These are phyloP conservation scores for Lumbricus terrestris DNA, from an alignment of 2,888 invertebrate species.

Conservation along the genomic window DNA sequence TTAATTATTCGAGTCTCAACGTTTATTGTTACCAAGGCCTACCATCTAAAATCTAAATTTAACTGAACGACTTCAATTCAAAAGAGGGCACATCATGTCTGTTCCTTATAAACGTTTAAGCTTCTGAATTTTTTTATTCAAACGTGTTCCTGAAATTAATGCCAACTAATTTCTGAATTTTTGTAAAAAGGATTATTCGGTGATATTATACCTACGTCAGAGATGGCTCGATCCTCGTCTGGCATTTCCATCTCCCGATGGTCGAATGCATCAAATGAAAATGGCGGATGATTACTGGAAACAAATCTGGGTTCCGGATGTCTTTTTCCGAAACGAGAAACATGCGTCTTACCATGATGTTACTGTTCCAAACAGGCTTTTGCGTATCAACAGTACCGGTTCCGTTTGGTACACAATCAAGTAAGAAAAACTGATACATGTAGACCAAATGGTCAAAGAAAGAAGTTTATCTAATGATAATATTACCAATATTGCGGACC, in stretches of 20 bases:
- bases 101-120: too few relatives aligned
- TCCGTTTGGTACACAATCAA: slow-evolving; percentile 37
- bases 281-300: slow-evolving; percentile 27
- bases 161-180: background rate
- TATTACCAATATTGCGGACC: too few relatives aligned
- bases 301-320: slow-evolving; percentile 42
- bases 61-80: too few relatives aligned
- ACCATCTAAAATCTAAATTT: too few relatives aligned
- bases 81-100: too few relatives aligned
- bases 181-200: slow-evolving; percentile 37
- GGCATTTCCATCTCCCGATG: slow-evolving; percentile 29
- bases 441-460: too few relatives aligned
- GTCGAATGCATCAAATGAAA: slow-evolving; percentile 29
- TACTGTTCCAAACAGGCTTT: slow-evolving; percentile 40
- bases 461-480: too few relatives aligned
- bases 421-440: background rate
- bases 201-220: slow-evolving; percentile 37
- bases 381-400: slow-evolving; percentile 40
- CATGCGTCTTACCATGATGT: slow-evolving; percentile 37
- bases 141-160: too few relatives aligned
- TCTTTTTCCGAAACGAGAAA: slow-evolving; percentile 42
- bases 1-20: too few relatives aligned
- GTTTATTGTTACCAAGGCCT: too few relatives aligned
- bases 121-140: too few relatives aligned
- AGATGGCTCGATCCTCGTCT: slow-evolving; percentile 37